These are phyloP conservation scores for Rambutsinella grinnellia DNA, from an alignment of 2,888 invertebrate species.

Conservation along the genomic window DNA sequence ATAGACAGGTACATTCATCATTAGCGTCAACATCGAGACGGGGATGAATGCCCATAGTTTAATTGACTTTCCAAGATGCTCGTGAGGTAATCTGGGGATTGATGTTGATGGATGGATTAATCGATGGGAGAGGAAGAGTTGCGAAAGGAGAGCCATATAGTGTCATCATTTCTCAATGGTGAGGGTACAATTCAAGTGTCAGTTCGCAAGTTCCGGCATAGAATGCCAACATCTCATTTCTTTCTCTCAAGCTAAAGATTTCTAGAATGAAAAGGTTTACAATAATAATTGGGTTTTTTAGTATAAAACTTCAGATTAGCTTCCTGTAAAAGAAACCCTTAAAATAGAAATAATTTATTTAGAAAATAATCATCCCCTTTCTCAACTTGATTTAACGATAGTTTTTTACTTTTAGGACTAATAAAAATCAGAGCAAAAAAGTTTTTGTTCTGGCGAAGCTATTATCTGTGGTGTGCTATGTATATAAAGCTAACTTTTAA, in stretches of 20 bases:
- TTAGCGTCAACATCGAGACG: background rate
- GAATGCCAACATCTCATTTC: too few relatives aligned
- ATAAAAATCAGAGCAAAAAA: background rate
- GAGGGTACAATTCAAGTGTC: background rate
- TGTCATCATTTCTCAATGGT: too few relatives aligned
- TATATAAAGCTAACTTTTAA: too few relatives aligned
- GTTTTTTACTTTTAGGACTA: background rate
- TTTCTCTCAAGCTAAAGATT: too few relatives aligned
- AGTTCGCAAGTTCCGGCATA: too few relatives aligned
- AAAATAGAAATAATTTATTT: too few relatives aligned
- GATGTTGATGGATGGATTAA: constrained; percentile 26
- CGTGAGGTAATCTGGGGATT: background rate
- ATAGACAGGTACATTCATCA: background rate
- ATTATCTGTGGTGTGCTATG: constrained; percentile 40
- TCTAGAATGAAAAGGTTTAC: too few relatives aligned
- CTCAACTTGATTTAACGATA: too few relatives aligned
- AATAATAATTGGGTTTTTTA: too few relatives aligned
- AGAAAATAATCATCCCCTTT: too few relatives aligned
- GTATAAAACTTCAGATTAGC: too few relatives aligned
- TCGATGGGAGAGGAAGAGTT: constrained; percentile 23
- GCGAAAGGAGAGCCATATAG: background rate
- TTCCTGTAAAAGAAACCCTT: too few relatives aligned
- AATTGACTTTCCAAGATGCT: background rate
- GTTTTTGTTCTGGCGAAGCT: constrained; percentile 23
- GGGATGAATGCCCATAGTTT: background rate